These are phyloP conservation scores for Xanthia togata DNA, from an alignment of 2,888 invertebrate genomes.

Conservation along the genomic window DNA sequence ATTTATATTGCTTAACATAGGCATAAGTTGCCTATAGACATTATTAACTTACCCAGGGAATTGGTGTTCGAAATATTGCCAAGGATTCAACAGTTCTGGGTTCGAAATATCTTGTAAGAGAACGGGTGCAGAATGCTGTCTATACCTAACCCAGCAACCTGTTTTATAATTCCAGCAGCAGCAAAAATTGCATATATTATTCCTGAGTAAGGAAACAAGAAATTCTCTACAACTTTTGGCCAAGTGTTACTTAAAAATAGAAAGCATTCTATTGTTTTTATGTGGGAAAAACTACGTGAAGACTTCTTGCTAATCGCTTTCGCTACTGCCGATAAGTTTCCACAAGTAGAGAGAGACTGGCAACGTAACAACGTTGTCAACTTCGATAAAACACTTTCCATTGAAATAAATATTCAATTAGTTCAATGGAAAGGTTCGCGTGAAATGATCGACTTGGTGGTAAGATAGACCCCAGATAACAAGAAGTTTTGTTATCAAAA, in stretches of 20 bases:
- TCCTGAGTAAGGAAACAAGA: conserved; percentile 14
- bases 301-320: conserved; percentile 64
- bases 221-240: conserved; percentile 26
- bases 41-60: neutral
- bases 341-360: conserved; percentile 6
- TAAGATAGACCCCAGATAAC: conserved; percentile 7
- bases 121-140: conserved; percentile 6
- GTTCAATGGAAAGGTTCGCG: neutral
- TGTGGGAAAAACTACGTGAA: conserved; percentile 48
- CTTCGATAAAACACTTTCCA: conserved; percentile 35
- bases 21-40: neutral
- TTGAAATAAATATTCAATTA: conserved; percentile 1
- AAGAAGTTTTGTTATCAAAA: conserved; percentile 30
- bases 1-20: conserved; percentile 1
- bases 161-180: conserved; percentile 31
- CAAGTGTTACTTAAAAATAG: conserved; percentile 41
- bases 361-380: conserved; percentile 4
- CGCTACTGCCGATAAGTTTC: conserved; percentile 53
- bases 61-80: conserved; percentile 17
- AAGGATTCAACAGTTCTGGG: neutral
- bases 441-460: conserved; percentile 1
- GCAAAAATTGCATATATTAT: conserved; percentile 33
- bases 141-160: conserved; percentile 16
- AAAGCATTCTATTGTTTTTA: conserved; percentile 59
- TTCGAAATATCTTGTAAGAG: neutral